Evolutionary conservation across 2,113 vertebrate genomes (phyloP).

Genomic region (Tragelaphus strepsiceros): DNA sequence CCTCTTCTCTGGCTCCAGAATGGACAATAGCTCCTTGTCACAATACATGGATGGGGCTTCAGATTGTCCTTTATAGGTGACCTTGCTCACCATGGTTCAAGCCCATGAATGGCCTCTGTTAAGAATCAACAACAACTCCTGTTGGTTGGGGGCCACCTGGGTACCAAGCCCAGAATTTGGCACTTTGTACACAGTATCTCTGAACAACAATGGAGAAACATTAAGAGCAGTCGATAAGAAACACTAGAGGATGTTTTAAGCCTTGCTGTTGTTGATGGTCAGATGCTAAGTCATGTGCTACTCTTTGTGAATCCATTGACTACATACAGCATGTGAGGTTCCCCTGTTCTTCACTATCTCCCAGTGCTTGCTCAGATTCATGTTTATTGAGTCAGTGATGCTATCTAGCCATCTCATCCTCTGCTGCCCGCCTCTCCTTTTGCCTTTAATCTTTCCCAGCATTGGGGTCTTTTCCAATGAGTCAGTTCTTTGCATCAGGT

Average conservation of each 20-base stretch:
- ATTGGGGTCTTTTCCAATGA: neutral
- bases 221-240: neutral
- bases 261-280: neutral
- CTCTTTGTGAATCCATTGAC: neutral
- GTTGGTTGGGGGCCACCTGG: neutral
- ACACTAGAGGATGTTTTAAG: neutral
- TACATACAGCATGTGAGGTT: neutral
- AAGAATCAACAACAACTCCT: neutral
- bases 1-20: neutral
- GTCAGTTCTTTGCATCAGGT: neutral
- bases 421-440: neutral
- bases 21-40: neutral
- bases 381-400: neutral
- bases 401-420: neutral
- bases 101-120: neutral
- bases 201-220: neutral
- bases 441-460: neutral
- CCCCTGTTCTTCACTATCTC: neutral
- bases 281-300: neutral
- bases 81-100: neutral
- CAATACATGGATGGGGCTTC: neutral
- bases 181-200: neutral
- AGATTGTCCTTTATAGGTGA: neutral
- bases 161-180: neutral
- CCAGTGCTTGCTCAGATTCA: neutral